These are phyloP conservation scores for Copsychus sechellarum DNA, from an alignment of 2,113 vertebrate species.

Conservation along the genomic window DNA sequence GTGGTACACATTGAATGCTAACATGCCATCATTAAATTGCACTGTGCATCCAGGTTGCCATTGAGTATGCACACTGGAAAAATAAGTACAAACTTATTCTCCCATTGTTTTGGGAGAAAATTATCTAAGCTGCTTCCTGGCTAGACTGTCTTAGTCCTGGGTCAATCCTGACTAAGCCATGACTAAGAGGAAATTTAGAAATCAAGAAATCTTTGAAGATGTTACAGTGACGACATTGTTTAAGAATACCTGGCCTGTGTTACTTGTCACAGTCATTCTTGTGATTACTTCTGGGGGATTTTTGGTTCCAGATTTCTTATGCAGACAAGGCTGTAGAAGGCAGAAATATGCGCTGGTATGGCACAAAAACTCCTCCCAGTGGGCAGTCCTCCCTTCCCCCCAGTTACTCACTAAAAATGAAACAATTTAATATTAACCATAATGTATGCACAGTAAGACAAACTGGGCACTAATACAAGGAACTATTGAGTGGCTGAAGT, in stretches of 20 bases:
- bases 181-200: constrained; percentile 14
- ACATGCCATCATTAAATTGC: neutral
- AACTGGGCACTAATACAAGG: neutral
- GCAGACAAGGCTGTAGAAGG: neutral
- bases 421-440: neutral
- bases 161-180: neutral
- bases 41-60: neutral
- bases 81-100: neutral
- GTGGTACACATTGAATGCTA: neutral
- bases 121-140: neutral
- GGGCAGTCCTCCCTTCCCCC: neutral
- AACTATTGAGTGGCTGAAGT: neutral
- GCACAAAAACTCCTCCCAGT: neutral
- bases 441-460: neutral
- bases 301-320: neutral
- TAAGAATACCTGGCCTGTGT: neutral
- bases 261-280: neutral
- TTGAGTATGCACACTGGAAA: neutral
- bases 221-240: neutral
- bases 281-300: neutral
- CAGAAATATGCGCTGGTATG: neutral
- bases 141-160: neutral
- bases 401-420: neutral
- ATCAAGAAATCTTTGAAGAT: neutral
- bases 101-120: neutral